phyloP scores from a whole-genome alignment of 2,797 vertebrate species.

The Acrossocheilus wenchowensis region DNA sequence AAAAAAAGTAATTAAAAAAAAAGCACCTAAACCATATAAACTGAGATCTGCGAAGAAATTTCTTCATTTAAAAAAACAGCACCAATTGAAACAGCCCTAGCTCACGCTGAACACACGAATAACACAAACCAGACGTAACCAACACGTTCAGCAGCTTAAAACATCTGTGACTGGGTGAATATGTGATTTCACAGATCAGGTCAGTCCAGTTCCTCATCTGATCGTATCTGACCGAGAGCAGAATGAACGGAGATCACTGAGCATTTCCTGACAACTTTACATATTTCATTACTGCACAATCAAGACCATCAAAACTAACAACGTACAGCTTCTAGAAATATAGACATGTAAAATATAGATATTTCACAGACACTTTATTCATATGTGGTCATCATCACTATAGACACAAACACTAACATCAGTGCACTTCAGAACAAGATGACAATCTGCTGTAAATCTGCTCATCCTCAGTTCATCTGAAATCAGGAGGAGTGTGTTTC shows the following conservation, averaged over 20 bases:
- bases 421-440: not conserved
- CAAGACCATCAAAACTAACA: not conserved
- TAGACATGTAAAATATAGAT: constrained; percentile 1
- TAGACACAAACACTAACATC: not conserved
- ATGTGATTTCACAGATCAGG: not conserved
- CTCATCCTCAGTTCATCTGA: too few relatives aligned
- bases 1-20: constrained; percentile 64
- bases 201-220: not conserved
- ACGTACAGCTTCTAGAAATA: not conserved
- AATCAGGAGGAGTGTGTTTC: not conserved
- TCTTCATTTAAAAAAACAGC: constrained; percentile 51
- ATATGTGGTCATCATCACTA: not conserved
- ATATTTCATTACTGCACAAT: constrained; percentile 8
- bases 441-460: not conserved
- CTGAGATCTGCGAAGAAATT: constrained; percentile 57
- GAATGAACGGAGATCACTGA: too few relatives aligned
- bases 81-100: constrained; percentile 18
- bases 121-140: not conserved
- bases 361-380: not conserved
- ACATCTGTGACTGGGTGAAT: not conserved
- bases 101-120: not conserved
- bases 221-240: too few relatives aligned
- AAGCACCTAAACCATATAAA: constrained; percentile 63
- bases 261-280: not conserved
- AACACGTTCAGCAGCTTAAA: not conserved